Conservation (phyloP, 2,113 vertebrate species). For the Coregonus clupeaformis region DNA sequence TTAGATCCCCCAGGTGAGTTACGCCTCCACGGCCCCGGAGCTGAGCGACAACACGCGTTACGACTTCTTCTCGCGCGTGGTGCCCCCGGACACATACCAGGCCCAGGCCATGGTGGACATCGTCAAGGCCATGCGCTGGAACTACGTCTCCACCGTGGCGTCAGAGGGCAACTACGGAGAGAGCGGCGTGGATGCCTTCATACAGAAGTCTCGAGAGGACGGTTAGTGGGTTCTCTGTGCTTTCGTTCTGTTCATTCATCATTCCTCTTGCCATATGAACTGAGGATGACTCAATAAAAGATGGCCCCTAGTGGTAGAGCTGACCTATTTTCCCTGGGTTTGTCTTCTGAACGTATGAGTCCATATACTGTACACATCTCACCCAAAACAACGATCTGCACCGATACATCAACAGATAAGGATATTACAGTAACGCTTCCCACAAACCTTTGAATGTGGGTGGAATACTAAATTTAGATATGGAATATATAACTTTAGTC, state of each 20-base stretch:
- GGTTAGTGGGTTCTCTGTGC: conserved; percentile 76
- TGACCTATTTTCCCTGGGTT: no score
- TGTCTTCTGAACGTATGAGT: no score
- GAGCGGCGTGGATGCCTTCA: conserved; percentile 94
- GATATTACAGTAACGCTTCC: no score
- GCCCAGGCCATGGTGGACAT: conserved; percentile 99
- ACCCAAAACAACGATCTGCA: no score
- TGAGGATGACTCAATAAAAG: no score
- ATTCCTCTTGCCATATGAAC: no score
- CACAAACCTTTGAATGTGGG: no score
- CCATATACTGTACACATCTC: not conserved
- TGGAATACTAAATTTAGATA: no score
- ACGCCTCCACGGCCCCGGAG: conserved; percentile 96
- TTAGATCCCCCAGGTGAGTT: conserved; percentile 99
- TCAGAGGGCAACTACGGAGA: conserved; percentile 98
- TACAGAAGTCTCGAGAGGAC: conserved; percentile 92
- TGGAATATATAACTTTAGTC: no score
- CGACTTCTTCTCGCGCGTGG: conserved; percentile 97
- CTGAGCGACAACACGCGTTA: conserved; percentile 97
- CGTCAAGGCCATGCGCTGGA: conserved; percentile 91
- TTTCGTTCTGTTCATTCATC: not conserved
- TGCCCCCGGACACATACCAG: conserved; percentile 97
- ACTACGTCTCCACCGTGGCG: conserved; percentile 92
- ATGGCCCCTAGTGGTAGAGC: no score
- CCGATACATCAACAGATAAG: no score